Evolutionary conservation across 2,888 invertebrate species (phyloP).

Genomic region (Pantelozetes paolii): DNA sequence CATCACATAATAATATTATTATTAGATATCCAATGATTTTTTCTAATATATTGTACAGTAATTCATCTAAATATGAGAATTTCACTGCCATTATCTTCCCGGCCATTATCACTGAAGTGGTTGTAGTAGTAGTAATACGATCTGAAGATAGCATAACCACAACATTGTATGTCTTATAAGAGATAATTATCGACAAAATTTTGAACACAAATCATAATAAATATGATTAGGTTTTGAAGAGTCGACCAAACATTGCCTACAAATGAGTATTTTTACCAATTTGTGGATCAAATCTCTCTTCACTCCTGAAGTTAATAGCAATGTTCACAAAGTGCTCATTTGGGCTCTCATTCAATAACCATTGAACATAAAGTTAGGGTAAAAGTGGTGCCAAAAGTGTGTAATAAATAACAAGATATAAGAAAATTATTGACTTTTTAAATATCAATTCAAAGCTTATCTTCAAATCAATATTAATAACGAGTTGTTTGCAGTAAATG

Average conservation of each 20-base stretch:
- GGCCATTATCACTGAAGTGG: neutral
- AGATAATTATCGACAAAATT: neutral
- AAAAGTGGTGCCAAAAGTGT: neutral
- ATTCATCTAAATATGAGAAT: conserved; percentile 31
- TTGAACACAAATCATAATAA: neutral
- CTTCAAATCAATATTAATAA: neutral
- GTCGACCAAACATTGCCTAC: neutral
- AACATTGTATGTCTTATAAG: neutral
- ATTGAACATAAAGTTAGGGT: neutral
- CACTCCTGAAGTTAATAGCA: neutral
- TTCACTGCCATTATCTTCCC: conserved; percentile 1
- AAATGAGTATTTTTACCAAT: neutral
- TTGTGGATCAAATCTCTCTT: neutral
- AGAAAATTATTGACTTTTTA: neutral
- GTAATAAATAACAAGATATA: neutral
- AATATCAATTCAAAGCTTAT: neutral
- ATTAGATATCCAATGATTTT: neutral
- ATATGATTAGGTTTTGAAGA: neutral
- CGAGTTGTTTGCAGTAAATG: neutral
- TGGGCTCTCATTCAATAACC: neutral
- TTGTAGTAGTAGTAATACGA: neutral
- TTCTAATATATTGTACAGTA: conserved; percentile 28
- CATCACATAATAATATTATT: neutral
- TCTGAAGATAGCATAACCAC: too few species aligned
- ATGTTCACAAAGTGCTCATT: neutral